Evolutionary conservation across 2,888 invertebrate genomes (phyloP).

Genomic region (Druceiella hillmani): DNA sequence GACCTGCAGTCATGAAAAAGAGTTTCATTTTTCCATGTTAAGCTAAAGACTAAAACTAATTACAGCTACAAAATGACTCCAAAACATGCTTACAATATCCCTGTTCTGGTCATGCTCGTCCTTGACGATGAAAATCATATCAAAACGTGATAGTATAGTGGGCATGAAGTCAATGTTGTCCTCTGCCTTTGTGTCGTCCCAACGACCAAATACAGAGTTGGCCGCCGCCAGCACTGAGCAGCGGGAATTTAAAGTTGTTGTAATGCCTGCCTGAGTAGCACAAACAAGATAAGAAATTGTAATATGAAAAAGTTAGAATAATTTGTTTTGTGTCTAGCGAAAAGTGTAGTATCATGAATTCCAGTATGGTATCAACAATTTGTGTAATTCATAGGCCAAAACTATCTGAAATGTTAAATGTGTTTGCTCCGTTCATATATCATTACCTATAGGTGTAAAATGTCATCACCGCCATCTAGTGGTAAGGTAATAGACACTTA

Average conservation of each 20-base stretch:
- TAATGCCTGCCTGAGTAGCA: conserved; percentile 80
- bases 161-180: conserved; percentile 99
- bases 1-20: no score
- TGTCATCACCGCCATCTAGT: no score
- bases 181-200: conserved; percentile 98
- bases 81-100: conserved; percentile 66
- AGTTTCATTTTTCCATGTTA: no score
- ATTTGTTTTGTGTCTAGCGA: no score
- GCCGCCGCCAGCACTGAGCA: conserved; percentile 99
- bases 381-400: no score
- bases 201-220: conserved; percentile 96
- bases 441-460: no score
- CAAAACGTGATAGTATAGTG: conserved; percentile 98
- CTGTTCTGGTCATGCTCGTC: conserved; percentile 87
- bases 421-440: no score
- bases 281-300: background rate
- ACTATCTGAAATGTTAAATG: no score
- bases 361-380: no score
- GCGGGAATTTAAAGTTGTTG: conserved; percentile 95
- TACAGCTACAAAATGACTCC: conserved; percentile 5
- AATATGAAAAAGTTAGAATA: background rate
- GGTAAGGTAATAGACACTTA: no score
- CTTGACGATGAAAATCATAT: conserved; percentile 99
- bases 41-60: no score
- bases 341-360: no score